Conservation (phyloP, 2,888 invertebrate species). For the Amphiduros pacificus region DNA sequence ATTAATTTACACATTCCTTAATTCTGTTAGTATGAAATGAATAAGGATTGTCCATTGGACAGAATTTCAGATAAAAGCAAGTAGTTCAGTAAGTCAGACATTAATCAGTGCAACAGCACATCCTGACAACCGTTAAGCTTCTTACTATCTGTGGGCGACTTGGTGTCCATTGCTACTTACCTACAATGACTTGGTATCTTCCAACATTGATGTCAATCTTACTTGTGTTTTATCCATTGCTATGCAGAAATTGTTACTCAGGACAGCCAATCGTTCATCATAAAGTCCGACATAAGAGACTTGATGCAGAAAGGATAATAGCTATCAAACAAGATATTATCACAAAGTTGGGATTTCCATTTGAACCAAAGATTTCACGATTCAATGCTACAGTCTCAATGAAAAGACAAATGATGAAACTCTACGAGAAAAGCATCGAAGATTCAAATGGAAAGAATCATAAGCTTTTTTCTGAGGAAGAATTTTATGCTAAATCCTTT, state of each 20-base stretch:
- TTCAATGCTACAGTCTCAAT: conserved; percentile 27
- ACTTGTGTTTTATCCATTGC: neutral
- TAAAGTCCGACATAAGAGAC: conserved; percentile 4
- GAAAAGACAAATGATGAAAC: conserved; percentile 22
- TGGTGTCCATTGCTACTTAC: no score
- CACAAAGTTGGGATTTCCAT: conserved; percentile 69
- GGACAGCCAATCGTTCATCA: conserved; percentile 6
- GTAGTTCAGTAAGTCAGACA: no score
- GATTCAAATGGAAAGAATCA: conserved; percentile 18
- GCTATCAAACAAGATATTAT: conserved; percentile 28
- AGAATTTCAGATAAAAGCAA: no score
- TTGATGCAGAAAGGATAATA: conserved; percentile 16
- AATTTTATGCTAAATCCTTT: conserved; percentile 27
- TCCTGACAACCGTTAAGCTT: no score
- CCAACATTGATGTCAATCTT: conserved; percentile 5
- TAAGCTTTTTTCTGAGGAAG: conserved; percentile 21
- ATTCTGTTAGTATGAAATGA: no score
- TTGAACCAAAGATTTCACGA: conserved; percentile 40
- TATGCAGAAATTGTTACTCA: conserved; percentile 1
- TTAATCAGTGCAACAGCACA: no score
- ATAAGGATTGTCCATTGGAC: no score
- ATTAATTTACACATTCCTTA: no score
- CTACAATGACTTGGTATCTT: no score
- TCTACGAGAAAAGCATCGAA: conserved; percentile 28
- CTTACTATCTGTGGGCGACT: no score